Evolutionary conservation across 2,888 invertebrate species (phyloP), one percentile per base, ranked within the genome.

Genomic region (Yponomeuta malinellus): DNA sequence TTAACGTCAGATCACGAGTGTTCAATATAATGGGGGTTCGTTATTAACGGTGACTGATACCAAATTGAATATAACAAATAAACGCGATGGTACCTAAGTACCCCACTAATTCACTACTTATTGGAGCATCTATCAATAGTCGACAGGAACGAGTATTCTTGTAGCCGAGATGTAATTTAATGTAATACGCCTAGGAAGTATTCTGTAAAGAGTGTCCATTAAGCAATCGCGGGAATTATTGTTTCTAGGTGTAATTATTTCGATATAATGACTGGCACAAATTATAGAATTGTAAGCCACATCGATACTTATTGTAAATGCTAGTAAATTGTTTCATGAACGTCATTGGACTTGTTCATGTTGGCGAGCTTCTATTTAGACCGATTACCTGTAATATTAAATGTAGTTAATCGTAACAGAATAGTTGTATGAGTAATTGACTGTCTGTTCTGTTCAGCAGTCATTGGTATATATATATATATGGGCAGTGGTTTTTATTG

Each of bases 11-110:
- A 79, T 8, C 33, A 33, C 80, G 79, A 79, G 80, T 81, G 77
- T 79, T 79, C 74, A 75, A 76, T 74, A 87, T 88, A 88, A 89
- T 86, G 79, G 84, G 73, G 81, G 84, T 86, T 91, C 90, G 88
- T 92, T 91, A 91, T 81, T 74, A 81, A 87, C 85, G 82, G 90
- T 92, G 91, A 92, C 88, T 87, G 64, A 79, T 80, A 86, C 85
- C 88, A 82, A 86, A 86, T 80, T 78, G 75, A 78, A 80, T 80
- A 80, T 79, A 78, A 78, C 77, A 80, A 81, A 78, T 78, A 80
- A 81, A 73, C 78, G 80, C 81, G 75, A 80, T 82, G 80, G 77
- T n/a, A n/a, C n/a, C n/a, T n/a, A n/a, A n/a, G n/a, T n/a, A n/a
- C n/a, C n/a, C 71, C 74, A 79, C 82, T 78, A 82, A 78, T 75